Conservation (phyloP, 1,140 invertebrate genomes). For the Psix sp. region DNA sequence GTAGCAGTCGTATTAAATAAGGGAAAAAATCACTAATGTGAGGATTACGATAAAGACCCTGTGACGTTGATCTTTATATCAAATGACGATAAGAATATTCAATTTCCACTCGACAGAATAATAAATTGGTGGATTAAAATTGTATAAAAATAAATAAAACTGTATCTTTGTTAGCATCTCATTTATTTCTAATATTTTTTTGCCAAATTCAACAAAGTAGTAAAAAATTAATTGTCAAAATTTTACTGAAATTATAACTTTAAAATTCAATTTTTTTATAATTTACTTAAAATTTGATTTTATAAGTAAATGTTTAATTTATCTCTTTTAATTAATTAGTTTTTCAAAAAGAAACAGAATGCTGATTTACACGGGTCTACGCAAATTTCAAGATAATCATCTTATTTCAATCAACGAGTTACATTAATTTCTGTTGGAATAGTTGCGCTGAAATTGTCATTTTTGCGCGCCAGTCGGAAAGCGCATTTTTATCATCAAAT, state of each 20-base stretch:
- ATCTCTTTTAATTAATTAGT: no score
- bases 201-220: no score
- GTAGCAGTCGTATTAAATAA: constrained; percentile 27
- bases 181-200: no score
- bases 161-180: constrained; percentile 8
- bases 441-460: constrained; percentile 10
- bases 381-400: constrained; percentile 37
- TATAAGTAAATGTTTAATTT: no score
- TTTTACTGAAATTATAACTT: no score
- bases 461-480: background rate
- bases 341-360: no score
- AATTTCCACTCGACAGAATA: constrained; percentile 7
- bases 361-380: constrained; percentile 18
- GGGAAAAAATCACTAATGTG: constrained; percentile 37
- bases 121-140: constrained; percentile 17
- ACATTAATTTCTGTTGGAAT: constrained; percentile 26
- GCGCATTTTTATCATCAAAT: constrained; percentile 15
- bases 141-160: constrained; percentile 23
- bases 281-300: no score
- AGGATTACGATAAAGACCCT: constrained; percentile 32
- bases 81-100: constrained; percentile 31
- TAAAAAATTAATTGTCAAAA: no score
- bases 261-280: no score
- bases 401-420: constrained; percentile 22
- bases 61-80: constrained; percentile 30